Percentiles rank a stretch among this genome's conserved stretches.
phyloP scores from a whole-genome alignment of 2,797 vertebrate genomes.

The Catamblyrhynchus diadema region DNA sequence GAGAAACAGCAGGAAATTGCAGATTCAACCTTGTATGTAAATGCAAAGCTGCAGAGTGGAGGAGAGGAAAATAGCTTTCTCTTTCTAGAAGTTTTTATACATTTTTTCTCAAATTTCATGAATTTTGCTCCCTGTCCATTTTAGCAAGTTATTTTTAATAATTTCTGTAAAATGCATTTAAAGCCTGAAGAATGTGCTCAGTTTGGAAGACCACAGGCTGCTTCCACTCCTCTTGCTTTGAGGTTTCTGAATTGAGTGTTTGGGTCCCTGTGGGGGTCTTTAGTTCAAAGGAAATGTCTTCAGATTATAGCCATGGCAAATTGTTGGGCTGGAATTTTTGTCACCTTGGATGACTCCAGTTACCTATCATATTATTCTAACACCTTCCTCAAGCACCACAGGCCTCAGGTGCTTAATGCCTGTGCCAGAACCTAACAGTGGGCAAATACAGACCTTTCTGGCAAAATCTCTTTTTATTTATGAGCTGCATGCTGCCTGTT shows the following conservation, averaged over 20 bases:
- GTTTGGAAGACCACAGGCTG: not conserved
- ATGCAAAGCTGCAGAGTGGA: not conserved
- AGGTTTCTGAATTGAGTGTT: not conserved
- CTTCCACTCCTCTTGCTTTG: not conserved
- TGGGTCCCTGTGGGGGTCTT: not conserved
- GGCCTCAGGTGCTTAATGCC: not conserved
- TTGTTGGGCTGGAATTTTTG: not conserved
- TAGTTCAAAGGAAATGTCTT: not conserved
- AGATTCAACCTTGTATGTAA: not conserved
- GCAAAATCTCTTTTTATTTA: not conserved
- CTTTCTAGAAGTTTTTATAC: not conserved
- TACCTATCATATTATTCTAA: not conserved
- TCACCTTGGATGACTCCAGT: not conserved
- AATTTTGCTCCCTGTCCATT: not conserved
- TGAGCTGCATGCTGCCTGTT: not conserved
- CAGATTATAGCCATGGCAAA: not conserved
- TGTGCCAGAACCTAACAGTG: not conserved
- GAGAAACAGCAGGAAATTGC: conserved; percentile 13
- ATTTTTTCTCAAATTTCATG: not conserved
- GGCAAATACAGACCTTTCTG: not conserved
- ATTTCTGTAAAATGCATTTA: not conserved
- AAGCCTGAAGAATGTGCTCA: not conserved
- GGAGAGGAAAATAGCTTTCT: not conserved
- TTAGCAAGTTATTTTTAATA: not conserved
- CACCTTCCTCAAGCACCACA: not conserved